Base-by-base conservation (phyloP, 1,140 invertebrate genomes). In the Plutomurus gul region DNA sequence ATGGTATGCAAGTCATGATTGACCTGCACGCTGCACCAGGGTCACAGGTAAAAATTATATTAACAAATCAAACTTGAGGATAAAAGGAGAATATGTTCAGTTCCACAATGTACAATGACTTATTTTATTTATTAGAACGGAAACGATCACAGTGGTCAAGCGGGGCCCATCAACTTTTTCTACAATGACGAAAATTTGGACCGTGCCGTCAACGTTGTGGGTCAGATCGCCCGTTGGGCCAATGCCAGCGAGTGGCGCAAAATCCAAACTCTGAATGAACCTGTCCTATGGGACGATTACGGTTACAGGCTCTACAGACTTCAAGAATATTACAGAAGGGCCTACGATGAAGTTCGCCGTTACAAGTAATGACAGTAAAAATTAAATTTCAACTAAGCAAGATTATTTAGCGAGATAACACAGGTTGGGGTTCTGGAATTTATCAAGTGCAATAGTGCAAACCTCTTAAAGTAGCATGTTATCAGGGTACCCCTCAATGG, bases 211-310 rank as follows among this genome's bases (percentile, higher is more conserved):
- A 33, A 25, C 4, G 74, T 83, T 0, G 36, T 83, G 3, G 73
- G 77, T 8, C 3, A 77, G 56, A 78, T 81, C 25, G 82, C 79
- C 4, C 30, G 71, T 25, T 8, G 25, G 37, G 78, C 78, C 18
- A 80, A 80, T 27, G 13, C 77, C 36, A 51, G 22, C 20, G 78
- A 80, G 49, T 83, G 79, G 79, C 25, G 79, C 0, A 79, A 81
- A 16, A 81, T 83, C 36, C 79, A 83, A 51, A 13, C 79, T 1
- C 30, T 82, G n/a, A 82, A 82, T 47, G 78, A 82, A 33, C 82
- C 82, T 5, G 33, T 76, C 13, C 46, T 82, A 11, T 82, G 78
- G 79, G 76, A 81, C 16, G 80, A 81, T 37, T 82, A 82, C 33
- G 47, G 76, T 33, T 80, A 78, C 65, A 49, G 82, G 4, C 76